Conservation (phyloP, 2,888 invertebrate genomes). For the Anthophora plumipes region DNA sequence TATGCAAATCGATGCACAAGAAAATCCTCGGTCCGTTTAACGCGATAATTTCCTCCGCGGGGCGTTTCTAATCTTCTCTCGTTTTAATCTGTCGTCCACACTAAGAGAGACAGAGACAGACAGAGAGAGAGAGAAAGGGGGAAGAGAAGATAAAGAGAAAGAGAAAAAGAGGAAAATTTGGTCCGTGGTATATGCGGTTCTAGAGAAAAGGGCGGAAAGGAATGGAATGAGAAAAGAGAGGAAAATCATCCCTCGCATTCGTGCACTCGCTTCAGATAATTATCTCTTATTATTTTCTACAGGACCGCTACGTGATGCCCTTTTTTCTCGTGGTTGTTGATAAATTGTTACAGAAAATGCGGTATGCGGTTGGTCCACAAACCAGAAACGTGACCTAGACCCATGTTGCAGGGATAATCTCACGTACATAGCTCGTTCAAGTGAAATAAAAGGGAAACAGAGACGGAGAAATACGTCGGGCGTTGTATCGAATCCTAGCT, state of each 20-base stretch:
- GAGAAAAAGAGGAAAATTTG: background rate
- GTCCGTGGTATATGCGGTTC: background rate
- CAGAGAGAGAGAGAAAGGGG: too few relatives aligned
- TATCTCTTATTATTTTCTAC: slow-evolving; percentile 38
- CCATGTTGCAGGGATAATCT: slow-evolving; percentile 57
- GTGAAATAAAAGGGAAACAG: slow-evolving; percentile 37
- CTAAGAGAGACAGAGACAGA: too few relatives aligned
- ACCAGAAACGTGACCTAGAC: slow-evolving; percentile 58
- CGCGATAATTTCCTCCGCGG: slow-evolving; percentile 21
- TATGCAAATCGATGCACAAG: slow-evolving; percentile 33
- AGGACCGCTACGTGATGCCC: background rate
- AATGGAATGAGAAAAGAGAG: background rate
- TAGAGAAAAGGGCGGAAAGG: background rate
- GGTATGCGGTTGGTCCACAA: slow-evolving; percentile 49
- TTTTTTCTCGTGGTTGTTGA: slow-evolving; percentile 29
- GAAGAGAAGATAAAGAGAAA: background rate
- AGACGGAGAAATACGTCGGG: slow-evolving; percentile 17
- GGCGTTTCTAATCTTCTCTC: slow-evolving; percentile 1
- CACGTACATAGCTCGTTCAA: slow-evolving; percentile 1
- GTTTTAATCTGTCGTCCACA: slow-evolving; percentile 19
- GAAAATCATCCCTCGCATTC: background rate
- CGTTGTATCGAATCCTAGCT: slow-evolving; percentile 25
- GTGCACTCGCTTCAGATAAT: slow-evolving; percentile 12
- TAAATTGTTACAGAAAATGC: slow-evolving; percentile 49
- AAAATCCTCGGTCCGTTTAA: slow-evolving; percentile 37